These are phyloP conservation scores for Alca torda DNA, from an alignment of 2,797 vertebrate species.

Conservation along the genomic window DNA sequence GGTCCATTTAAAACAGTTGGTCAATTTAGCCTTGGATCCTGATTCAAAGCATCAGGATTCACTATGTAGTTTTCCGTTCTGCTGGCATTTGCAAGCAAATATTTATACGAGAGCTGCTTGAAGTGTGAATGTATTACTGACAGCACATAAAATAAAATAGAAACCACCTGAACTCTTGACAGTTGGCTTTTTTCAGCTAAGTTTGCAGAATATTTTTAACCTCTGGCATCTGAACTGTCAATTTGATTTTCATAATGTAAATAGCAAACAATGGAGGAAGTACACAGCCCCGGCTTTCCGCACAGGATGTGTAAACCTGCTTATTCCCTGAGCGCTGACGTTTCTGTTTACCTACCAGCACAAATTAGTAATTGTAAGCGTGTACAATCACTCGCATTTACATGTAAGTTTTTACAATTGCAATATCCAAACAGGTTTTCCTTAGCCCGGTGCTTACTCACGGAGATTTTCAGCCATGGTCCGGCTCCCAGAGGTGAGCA, in stretches of 20 bases:
- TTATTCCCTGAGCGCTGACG: neutral
- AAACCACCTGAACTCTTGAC: constrained; percentile 30
- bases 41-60: constrained; percentile 1
- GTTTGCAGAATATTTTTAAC: constrained; percentile 44
- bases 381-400: neutral
- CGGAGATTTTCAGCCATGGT: neutral
- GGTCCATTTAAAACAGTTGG: constrained; percentile 1
- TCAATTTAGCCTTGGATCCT: neutral
- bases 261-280: constrained; percentile 47
- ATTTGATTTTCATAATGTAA: constrained; percentile 32
- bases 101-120: constrained; percentile 37
- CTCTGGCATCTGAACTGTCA: constrained; percentile 8
- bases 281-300: neutral
- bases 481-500: neutral
- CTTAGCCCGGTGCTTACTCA: neutral
- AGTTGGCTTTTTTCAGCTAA: neutral
- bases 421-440: neutral
- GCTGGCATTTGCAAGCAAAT: constrained; percentile 54
- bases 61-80: constrained; percentile 29
- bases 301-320: constrained; percentile 8
- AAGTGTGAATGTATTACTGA: constrained; percentile 42
- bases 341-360: constrained; percentile 1
- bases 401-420: neutral
- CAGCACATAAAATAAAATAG: neutral
- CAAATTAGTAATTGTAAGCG: neutral